Evolutionary conservation across 64 coral and sea anemone genomes (phyloP).

Genomic region (Montipora sp.): DNA sequence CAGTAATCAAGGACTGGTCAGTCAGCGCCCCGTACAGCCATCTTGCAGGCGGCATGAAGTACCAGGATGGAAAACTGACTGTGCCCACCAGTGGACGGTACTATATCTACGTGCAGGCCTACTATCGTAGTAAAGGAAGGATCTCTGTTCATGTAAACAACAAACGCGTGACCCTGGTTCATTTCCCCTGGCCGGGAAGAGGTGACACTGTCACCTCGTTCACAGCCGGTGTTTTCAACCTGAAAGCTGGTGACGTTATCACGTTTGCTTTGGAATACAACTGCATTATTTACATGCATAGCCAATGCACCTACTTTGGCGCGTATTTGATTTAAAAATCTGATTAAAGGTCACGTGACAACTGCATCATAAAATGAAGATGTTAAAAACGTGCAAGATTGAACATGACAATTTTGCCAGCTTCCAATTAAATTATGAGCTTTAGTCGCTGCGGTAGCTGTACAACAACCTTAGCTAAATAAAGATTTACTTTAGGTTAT

Average conservation of each 20-base stretch:
- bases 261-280: neutral
- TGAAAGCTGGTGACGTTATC: neutral
- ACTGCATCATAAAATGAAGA: no score
- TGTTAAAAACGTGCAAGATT: no score
- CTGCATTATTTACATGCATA: neutral
- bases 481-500: no score
- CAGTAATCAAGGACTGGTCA: neutral
- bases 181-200: no score
- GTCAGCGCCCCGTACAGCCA: neutral
- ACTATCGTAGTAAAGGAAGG: neutral
- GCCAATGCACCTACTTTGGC: neutral
- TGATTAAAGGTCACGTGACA: no score
- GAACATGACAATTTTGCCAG: no score
- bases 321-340: neutral
- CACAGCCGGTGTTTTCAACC: neutral
- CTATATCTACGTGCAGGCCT: neutral
- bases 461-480: no score
- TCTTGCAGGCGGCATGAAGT: constrained; percentile 4
- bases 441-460: no score
- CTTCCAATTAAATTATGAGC: no score
- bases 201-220: accelerated
- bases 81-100: neutral
- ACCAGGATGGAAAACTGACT: neutral
- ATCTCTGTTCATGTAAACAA: neutral
- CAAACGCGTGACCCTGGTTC: neutral